These are phyloP conservation scores for Aphrophora alni DNA, from an alignment of 2,888 invertebrate genomes.

Conservation along the genomic window DNA sequence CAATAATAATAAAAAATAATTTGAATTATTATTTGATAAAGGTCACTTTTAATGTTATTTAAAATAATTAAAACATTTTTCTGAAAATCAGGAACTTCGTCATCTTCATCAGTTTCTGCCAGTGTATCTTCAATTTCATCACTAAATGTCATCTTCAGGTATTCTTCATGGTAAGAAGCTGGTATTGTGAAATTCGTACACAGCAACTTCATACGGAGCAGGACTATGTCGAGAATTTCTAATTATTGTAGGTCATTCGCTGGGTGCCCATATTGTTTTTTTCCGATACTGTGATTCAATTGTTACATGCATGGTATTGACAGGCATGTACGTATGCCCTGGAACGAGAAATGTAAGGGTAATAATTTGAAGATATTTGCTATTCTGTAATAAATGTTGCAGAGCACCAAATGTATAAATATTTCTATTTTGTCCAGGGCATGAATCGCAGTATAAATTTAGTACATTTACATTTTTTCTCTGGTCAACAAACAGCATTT, in stretches of 20 bases:
- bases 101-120: too few species aligned
- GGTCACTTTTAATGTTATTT: too few species aligned
- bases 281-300: conserved; percentile 40
- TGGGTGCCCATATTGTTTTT: conserved; percentile 44
- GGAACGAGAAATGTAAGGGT: conserved; percentile 52
- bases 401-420: too few species aligned
- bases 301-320: conserved; percentile 45
- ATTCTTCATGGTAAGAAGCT: too few species aligned
- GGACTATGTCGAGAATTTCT: conserved; percentile 38
- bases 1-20: too few species aligned
- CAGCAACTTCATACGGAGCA: conserved; percentile 20
- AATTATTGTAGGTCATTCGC: conserved; percentile 44
- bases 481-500: conserved; percentile 48
- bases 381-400: conserved; percentile 42
- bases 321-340: conserved; percentile 54
- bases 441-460: conserved; percentile 47
- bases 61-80: too few species aligned
- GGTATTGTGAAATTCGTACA: too few species aligned
- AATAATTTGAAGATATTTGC: conserved; percentile 45
- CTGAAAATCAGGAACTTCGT: too few species aligned
- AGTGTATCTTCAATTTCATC: too few species aligned
- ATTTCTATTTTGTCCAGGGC: conserved; percentile 47
- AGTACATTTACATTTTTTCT: conserved; percentile 35
- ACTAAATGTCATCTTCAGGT: too few species aligned
- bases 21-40: too few species aligned